Evolutionary conservation across 2,113 vertebrate genomes (phyloP).

Genomic region (Anser brachyrhynchus): DNA sequence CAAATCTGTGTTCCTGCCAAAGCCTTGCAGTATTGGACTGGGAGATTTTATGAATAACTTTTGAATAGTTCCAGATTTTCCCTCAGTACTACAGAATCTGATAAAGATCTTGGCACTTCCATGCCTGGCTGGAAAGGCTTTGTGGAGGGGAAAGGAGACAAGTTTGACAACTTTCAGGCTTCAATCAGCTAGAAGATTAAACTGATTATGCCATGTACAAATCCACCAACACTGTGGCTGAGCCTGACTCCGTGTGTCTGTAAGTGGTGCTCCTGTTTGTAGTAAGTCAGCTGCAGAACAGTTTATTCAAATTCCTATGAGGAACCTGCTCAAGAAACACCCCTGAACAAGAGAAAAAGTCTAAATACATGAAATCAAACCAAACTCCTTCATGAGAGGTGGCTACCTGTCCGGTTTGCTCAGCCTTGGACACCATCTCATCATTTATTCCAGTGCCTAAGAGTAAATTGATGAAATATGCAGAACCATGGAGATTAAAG

Average conservation of each 20-base stretch:
- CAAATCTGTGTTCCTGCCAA: neutral
- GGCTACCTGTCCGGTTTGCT: neutral
- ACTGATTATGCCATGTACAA: neutral
- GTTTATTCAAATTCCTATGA: neutral
- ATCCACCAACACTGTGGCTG: neutral
- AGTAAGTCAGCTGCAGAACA: neutral
- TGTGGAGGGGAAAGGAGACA: neutral
- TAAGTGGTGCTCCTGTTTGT: neutral
- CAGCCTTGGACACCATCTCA: neutral
- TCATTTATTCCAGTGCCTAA: neutral
- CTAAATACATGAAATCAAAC: neutral
- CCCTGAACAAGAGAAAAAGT: neutral
- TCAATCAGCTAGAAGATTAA: neutral
- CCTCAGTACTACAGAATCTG: neutral
- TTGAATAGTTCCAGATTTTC: neutral
- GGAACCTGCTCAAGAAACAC: neutral
- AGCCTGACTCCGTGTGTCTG: neutral
- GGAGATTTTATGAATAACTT: neutral
- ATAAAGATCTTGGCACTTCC: neutral
- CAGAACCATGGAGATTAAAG: conserved; percentile 18
- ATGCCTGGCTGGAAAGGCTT: neutral
- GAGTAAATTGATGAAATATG: neutral
- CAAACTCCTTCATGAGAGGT: neutral
- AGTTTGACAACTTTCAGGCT: neutral
- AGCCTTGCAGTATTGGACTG: neutral